phyloP scores from a whole-genome alignment of 2,797 vertebrate species.

The Mustela erminea region DNA sequence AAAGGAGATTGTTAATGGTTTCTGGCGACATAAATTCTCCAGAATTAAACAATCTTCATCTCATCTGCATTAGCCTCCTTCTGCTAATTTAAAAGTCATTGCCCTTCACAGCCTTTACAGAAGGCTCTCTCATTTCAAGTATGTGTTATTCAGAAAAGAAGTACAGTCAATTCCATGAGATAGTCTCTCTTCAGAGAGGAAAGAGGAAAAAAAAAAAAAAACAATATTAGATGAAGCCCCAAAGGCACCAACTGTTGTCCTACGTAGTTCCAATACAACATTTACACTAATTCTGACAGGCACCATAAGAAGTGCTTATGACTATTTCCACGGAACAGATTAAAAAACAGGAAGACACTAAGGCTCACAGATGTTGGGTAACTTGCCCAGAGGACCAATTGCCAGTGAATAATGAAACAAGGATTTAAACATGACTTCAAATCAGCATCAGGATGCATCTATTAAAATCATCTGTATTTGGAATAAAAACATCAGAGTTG shows the following conservation, averaged over 20 bases:
- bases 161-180: neutral
- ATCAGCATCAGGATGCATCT: neutral
- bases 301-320: neutral
- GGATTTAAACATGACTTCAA: neutral
- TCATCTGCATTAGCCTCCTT: neutral
- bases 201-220: neutral
- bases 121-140: conserved; percentile 52
- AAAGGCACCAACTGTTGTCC: neutral
- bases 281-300: neutral
- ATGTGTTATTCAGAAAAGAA: conserved; percentile 53
- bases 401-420: neutral
- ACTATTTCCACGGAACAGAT: neutral
- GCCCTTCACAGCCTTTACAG: conserved; percentile 26
- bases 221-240: neutral
- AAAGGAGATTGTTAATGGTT: conserved; percentile 24
- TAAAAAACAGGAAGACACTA: neutral
- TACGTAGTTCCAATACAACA: neutral
- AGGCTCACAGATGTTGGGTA: neutral
- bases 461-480: neutral
- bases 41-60: conserved; percentile 35
- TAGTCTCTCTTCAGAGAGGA: neutral
- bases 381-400: neutral
- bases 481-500: neutral
- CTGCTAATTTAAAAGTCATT: conserved; percentile 63
- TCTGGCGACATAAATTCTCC: neutral